These are phyloP conservation scores for Eptesicus fuscus DNA, from an alignment of 2,113 vertebrate species.

Conservation along the genomic window DNA sequence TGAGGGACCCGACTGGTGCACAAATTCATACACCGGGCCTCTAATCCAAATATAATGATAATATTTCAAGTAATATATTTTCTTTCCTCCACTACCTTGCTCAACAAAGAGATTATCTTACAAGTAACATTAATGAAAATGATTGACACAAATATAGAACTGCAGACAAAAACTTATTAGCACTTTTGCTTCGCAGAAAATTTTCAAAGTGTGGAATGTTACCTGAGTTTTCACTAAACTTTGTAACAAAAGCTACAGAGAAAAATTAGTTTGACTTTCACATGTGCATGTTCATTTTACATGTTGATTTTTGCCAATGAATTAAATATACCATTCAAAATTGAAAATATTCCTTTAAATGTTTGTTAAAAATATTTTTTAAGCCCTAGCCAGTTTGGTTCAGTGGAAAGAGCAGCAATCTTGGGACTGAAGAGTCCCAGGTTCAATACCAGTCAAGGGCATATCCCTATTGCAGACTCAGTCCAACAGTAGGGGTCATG, in stretches of 20 bases:
- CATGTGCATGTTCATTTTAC: not conserved
- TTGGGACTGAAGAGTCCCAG: too few species aligned
- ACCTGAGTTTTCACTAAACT: not conserved
- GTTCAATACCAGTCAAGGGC: too few species aligned
- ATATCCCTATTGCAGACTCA: too few species aligned
- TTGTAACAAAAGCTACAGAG: not conserved
- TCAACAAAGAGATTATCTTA: not conserved
- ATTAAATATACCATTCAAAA: not conserved
- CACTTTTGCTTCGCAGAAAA: not conserved
- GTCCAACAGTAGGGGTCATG: too few species aligned
- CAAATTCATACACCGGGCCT: too few species aligned
- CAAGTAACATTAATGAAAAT: not conserved
- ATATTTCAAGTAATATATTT: not conserved
- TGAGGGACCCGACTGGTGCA: too few species aligned
- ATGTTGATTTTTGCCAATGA: not conserved
- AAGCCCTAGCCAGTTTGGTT: too few species aligned
- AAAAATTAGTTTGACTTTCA: not conserved
- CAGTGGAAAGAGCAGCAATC: too few species aligned
- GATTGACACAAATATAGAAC: not conserved
- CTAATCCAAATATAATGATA: not conserved
- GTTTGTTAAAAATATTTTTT: not conserved
- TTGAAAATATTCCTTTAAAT: not conserved
- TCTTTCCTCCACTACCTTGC: not conserved
- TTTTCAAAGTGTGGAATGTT: not conserved
- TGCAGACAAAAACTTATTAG: not conserved